Evolutionary conservation across 2,888 invertebrate species (phyloP).

Genomic region (Allolobophora icterica): DNA sequence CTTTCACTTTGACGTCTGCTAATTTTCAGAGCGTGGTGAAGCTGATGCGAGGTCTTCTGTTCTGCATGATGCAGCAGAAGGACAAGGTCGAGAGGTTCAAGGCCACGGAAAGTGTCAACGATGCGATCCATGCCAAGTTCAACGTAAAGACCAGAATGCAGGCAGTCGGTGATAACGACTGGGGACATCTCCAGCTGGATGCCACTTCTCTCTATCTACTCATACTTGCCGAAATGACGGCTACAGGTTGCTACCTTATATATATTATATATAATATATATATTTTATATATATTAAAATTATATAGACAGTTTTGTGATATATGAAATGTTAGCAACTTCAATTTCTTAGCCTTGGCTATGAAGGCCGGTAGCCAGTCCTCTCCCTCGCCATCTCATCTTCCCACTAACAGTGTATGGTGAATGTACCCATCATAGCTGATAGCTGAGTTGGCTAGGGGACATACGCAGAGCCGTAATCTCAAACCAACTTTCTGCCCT

Average conservation of each 20-base stretch:
- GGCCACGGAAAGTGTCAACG: slow-evolving; percentile 81
- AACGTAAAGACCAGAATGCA: slow-evolving; percentile 85
- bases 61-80: slow-evolving; percentile 98
- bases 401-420: no score
- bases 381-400: no score
- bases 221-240: slow-evolving; percentile 97
- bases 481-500: no score
- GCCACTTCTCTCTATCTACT: slow-evolving; percentile 92
- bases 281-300: no score
- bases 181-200: slow-evolving; percentile 98
- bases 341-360: no score
- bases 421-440: no score
- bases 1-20: neutral
- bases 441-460: no score
- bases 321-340: no score
- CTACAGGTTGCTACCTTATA: slow-evolving; percentile 73
- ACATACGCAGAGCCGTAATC: no score
- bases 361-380: no score
- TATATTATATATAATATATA: neutral
- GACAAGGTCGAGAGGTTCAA: slow-evolving; percentile 97
- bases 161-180: slow-evolving; percentile 92
- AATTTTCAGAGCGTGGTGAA: slow-evolving; percentile 67
- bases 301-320: no score
- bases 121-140: slow-evolving; percentile 96
- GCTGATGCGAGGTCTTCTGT: slow-evolving; percentile 79